Conservation (phyloP, 2,797 vertebrate genomes). For the Carduelis carduelis region DNA sequence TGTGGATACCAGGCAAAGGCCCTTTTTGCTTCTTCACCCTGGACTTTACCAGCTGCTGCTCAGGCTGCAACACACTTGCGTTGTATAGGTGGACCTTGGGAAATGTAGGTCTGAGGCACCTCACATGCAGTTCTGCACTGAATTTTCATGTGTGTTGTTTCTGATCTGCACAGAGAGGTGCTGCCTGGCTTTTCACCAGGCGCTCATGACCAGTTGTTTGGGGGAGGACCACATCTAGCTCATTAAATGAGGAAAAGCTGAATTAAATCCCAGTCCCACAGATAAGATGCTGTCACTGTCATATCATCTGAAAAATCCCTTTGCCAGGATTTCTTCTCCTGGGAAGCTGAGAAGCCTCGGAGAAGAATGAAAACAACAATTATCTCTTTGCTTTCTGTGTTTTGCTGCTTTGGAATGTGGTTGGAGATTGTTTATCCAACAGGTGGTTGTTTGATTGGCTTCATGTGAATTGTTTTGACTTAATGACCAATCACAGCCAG, state of each 20-base stretch:
- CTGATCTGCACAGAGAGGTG: background rate
- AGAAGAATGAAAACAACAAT: background rate
- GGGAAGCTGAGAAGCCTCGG: background rate
- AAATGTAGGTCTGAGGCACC: background rate
- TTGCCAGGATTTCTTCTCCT: background rate
- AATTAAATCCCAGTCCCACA: background rate
- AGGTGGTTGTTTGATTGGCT: background rate
- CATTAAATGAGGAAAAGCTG: background rate
- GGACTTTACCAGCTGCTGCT: background rate
- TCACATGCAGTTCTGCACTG: background rate
- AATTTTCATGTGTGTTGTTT: rapidly evolving
- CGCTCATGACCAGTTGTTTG: rapidly evolving
- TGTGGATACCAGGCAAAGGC: background rate
- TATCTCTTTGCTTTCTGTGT: background rate
- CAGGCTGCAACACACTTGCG: rapidly evolving
- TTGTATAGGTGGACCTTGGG: background rate
- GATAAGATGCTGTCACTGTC: background rate
- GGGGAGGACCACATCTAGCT: background rate
- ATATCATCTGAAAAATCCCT: background rate
- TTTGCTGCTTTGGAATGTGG: background rate
- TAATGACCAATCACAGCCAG: background rate
- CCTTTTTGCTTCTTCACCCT: background rate
- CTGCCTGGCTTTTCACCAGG: background rate
- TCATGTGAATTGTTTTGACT: background rate
- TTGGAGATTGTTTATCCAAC: background rate